These are phyloP conservation scores for Amphipyra berbera DNA, from an alignment of 2,888 invertebrate species.

Conservation along the genomic window DNA sequence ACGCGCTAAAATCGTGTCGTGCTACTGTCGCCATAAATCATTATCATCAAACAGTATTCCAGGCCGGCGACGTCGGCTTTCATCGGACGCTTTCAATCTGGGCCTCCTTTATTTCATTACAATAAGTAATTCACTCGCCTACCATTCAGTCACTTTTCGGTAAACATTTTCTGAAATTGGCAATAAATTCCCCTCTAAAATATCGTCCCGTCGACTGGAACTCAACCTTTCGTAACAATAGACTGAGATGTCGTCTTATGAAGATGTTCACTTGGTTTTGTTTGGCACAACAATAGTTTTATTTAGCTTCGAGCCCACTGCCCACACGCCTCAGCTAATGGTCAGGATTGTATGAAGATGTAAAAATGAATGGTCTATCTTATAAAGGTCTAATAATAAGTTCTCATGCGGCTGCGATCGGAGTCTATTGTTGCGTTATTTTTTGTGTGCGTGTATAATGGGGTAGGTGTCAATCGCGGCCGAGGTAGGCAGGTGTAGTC, in stretches of 20 bases:
- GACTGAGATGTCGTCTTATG: slow-evolving; percentile 82
- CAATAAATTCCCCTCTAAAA: slow-evolving; percentile 87
- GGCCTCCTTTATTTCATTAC: slow-evolving; percentile 87
- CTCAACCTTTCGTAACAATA: slow-evolving; percentile 79
- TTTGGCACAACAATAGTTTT: slow-evolving; percentile 88
- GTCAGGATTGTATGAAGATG: slow-evolving; percentile 87
- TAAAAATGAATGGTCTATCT: slow-evolving; percentile 85
- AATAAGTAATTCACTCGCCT: slow-evolving; percentile 88
- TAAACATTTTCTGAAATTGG: slow-evolving; percentile 88
- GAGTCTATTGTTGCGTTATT: slow-evolving; percentile 84
- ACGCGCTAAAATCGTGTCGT: slow-evolving; percentile 83
- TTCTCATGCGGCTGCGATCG: slow-evolving; percentile 87
- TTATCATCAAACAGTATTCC: slow-evolving; percentile 85
- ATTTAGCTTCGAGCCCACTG: slow-evolving; percentile 88
- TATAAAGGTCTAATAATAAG: slow-evolving; percentile 88
- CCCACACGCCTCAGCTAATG: slow-evolving; percentile 89
- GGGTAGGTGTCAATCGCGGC: slow-evolving; percentile 88
- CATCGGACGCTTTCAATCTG: slow-evolving; percentile 88
- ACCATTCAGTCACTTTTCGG: slow-evolving; percentile 86
- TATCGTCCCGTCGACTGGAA: slow-evolving; percentile 75
- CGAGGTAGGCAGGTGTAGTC: slow-evolving; percentile 80
- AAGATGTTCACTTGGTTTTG: slow-evolving; percentile 89
- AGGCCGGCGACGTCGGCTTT: slow-evolving; percentile 79
- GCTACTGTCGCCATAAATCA: slow-evolving; percentile 87
- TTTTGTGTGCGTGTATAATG: slow-evolving; percentile 81